These are phyloP conservation scores for Drosophila yooni DNA, from an alignment of 2,888 invertebrate genomes.

Conservation along the genomic window DNA sequence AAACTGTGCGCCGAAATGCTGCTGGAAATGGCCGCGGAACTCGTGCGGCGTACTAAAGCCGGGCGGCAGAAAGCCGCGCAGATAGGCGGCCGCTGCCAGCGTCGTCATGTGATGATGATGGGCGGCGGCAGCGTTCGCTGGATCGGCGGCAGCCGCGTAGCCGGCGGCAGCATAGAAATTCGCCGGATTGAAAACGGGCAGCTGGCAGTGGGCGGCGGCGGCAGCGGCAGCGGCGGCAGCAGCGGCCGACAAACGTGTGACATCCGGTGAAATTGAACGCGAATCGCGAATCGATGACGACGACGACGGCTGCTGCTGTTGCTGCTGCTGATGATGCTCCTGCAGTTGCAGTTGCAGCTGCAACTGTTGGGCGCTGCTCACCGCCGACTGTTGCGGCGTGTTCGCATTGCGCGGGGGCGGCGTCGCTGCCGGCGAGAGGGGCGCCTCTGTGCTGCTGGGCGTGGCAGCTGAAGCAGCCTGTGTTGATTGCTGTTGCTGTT, in stretches of 20 bases:
- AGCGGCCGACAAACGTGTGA: slow-evolving; percentile 80
- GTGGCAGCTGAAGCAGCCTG: slow-evolving; percentile 70
- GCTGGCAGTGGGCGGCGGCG: slow-evolving; percentile 84
- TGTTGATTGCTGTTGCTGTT: slow-evolving; percentile 40
- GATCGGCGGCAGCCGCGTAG: slow-evolving; percentile 83
- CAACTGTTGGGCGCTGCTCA: slow-evolving; percentile 40
- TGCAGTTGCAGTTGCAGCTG: slow-evolving; percentile 37
- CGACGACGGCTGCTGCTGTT: slow-evolving; percentile 42
- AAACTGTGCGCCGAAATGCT: slow-evolving; percentile 85
- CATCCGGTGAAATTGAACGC: slow-evolving; percentile 83
- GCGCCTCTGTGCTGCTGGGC: slow-evolving; percentile 73
- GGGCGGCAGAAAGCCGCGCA: slow-evolving; percentile 84
- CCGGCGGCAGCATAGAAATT: slow-evolving; percentile 85
- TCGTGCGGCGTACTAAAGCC: slow-evolving; percentile 85
- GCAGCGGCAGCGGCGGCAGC: slow-evolving; percentile 84
- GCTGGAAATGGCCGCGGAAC: slow-evolving; percentile 85
- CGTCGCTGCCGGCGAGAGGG: slow-evolving; percentile 68
- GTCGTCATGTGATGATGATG: slow-evolving; percentile 85
- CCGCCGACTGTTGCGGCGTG: slow-evolving; percentile 60
- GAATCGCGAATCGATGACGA: slow-evolving; percentile 51
- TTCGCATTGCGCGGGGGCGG: slow-evolving; percentile 67
- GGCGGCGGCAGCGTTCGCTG: slow-evolving; percentile 82
- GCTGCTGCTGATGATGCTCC: slow-evolving; percentile 12
- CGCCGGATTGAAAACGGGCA: slow-evolving; percentile 85
- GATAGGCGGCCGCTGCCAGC: slow-evolving; percentile 84